Conservation (phyloP, 2,888 invertebrate genomes). For the Ellobium chinense region DNA sequence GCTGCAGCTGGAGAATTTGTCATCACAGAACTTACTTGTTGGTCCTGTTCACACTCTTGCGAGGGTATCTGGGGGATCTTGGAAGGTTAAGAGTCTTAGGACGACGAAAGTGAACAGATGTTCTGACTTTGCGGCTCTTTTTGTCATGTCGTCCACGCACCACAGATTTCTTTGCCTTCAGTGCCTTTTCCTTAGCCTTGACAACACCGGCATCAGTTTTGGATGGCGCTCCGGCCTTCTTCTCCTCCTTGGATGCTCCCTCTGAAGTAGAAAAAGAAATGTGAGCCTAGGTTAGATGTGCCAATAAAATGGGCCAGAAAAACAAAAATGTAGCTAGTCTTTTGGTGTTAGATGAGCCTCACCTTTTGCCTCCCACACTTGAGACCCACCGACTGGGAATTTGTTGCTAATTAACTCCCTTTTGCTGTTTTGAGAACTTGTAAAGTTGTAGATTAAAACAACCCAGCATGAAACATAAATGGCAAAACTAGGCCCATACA, state of each 20-base stretch:
- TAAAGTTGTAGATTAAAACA: too few species aligned
- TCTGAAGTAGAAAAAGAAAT: conserved; percentile 45
- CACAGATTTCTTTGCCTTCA: conserved; percentile 88
- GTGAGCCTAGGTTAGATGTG: neutral
- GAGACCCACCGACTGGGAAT: too few species aligned
- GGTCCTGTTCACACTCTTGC: conserved; percentile 92
- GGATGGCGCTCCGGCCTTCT: conserved; percentile 53
- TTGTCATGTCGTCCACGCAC: conserved; percentile 95
- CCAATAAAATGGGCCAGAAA: neutral
- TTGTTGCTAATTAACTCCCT: too few species aligned
- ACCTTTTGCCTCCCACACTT: too few species aligned
- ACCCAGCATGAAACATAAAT: too few species aligned
- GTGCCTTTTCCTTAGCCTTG: conserved; percentile 81
- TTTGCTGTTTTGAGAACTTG: too few species aligned
- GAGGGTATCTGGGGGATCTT: conserved; percentile 95
- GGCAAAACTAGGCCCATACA: too few species aligned
- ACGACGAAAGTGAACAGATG: conserved; percentile 95
- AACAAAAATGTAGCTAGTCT: too few species aligned
- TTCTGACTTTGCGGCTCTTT: conserved; percentile 92
- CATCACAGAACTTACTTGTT: conserved; percentile 67
- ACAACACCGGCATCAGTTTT: conserved; percentile 51
- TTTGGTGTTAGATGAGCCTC: too few species aligned
- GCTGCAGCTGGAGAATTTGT: too few species aligned
- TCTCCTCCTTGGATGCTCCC: conserved; percentile 48
- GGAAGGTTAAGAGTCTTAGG: conserved; percentile 95